These are phyloP conservation scores for Heterodera carotae DNA, from an alignment of 1,140 invertebrate genomes.

Conservation along the genomic window DNA sequence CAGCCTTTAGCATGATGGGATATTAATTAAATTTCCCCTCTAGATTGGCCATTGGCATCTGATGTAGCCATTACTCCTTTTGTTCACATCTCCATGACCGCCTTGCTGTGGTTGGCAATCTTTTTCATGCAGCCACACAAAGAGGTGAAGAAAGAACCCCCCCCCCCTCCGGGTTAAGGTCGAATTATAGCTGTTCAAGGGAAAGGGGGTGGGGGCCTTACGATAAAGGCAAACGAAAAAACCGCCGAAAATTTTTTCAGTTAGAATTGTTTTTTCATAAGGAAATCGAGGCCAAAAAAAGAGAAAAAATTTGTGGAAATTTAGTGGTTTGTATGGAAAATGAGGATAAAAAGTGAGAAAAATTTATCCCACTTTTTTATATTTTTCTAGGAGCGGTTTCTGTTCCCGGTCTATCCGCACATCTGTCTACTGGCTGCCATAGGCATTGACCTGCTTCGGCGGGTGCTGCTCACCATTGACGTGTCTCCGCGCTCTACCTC, in stretches of 20 bases:
- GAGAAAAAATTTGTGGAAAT: too few species aligned
- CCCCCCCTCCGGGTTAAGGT: too few species aligned
- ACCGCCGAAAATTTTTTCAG: too few species aligned
- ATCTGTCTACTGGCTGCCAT: constrained; percentile 84
- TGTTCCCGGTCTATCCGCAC: constrained; percentile 94
- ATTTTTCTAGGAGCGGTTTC: constrained; percentile 75
- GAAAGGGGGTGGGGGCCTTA: too few species aligned
- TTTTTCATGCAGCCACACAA: constrained; percentile 91
- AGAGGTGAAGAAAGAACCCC: constrained; percentile 71
- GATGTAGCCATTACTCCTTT: constrained; percentile 39
- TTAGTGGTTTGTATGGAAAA: too few species aligned
- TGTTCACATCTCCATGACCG: constrained; percentile 39
- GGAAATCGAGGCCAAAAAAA: too few species aligned
- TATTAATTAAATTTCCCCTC: too few species aligned
- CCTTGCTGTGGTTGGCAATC: constrained; percentile 79
- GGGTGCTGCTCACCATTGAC: constrained; percentile 23
- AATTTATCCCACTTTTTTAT: constrained; percentile 66
- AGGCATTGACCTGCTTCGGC: constrained; percentile 74
- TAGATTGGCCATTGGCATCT: constrained; percentile 12
- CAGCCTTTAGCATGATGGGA: too few species aligned
- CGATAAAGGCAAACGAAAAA: too few species aligned
- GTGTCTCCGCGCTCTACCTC: too few species aligned
- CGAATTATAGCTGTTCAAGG: too few species aligned
- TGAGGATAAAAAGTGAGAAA: constrained; percentile 7
- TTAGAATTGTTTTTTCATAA: too few species aligned